Base-by-base conservation (phyloP, 2,797 vertebrate species). In the Danio jaintianensis region DNA sequence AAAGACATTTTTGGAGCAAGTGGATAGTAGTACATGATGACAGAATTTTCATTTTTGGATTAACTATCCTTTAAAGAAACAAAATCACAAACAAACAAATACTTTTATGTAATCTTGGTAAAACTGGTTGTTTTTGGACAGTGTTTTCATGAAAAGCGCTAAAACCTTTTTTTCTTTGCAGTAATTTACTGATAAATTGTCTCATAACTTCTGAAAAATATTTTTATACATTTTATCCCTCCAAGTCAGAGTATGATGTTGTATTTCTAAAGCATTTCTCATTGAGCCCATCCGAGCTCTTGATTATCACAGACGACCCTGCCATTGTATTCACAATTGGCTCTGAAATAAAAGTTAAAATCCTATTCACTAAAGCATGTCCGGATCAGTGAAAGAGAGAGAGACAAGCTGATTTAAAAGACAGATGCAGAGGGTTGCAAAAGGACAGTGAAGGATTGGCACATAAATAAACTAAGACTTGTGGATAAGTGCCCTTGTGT, bases 401-500 rank as follows among this genome's bases (percentile, higher is more conserved):
- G 16, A 55, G 75, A 38, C 42, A 75, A 47, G 36, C 36, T 13
- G 47, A 42, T 52, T 40, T 63, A 63, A 50, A 42, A 72, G 69
- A 64, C 38, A 75, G 18, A 69, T 40, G 43, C 63, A 53, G 48
- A 40, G 47, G 38, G 20, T 53, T 47, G 22, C 59, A 63, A 79
- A 79, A 63, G 58, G n/a, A 53, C 68, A 72, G 48, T 38, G 40
- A 71, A 53, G 40, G 40, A 72, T 16, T 63, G 50, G 42, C 36
- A 68, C 52, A 79, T 77, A 52, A 81, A 82, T 82, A 82, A 80
- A 58, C 71, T 15, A 74, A 53, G 78, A 77, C 40, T 77, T 69
- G 29, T 50, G 53, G 40, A 71, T 80, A 72, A 68, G 56, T 77
- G 80, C 52, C 69, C 59, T 83, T 78, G 45, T 52, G 75, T 22